These are phyloP conservation scores for Microtus pennsylvanicus DNA, from an alignment of 2,113 vertebrate genomes.

Conservation along the genomic window DNA sequence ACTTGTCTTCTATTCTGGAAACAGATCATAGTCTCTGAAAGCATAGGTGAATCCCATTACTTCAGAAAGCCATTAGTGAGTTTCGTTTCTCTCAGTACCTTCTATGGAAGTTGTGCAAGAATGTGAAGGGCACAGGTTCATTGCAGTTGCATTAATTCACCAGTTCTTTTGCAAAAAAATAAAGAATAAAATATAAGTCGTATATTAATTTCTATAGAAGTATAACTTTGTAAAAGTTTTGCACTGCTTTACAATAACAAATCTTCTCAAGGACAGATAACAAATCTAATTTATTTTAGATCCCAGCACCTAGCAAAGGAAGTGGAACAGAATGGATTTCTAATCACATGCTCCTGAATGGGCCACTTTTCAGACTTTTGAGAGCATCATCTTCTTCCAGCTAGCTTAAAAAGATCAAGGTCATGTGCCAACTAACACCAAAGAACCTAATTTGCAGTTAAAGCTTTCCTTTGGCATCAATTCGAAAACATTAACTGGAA, in stretches of 20 bases:
- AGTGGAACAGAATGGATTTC: constrained; percentile 49
- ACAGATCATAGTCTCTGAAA: constrained; percentile 10
- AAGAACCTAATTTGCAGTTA: constrained; percentile 56
- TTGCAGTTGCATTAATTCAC: neutral
- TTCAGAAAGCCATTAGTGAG: constrained; percentile 1
- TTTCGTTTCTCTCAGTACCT: neutral
- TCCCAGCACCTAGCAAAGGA: constrained; percentile 30
- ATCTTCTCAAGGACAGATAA: constrained; percentile 49
- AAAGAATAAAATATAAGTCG: constrained; percentile 35
- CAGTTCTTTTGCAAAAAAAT: constrained; percentile 1
- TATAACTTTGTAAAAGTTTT: constrained; percentile 38
- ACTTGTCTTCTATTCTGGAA: constrained; percentile 40
- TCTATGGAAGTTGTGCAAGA: constrained; percentile 4
- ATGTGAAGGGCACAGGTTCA: constrained; percentile 28
- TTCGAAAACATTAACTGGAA: constrained; percentile 62
- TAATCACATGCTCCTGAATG: constrained; percentile 63
- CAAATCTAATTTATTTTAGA: constrained; percentile 54
- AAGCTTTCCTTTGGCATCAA: constrained; percentile 60
- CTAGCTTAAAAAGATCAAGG: constrained; percentile 54
- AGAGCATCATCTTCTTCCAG: constrained; percentile 16
- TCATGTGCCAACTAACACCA: constrained; percentile 40
- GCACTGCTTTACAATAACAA: constrained; percentile 32
- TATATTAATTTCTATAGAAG: constrained; percentile 1
- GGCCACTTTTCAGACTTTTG: constrained; percentile 63
- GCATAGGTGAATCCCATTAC: neutral